Base-by-base conservation (phyloP, 2,888 invertebrate species). In the Sminthurides aquaticus region DNA sequence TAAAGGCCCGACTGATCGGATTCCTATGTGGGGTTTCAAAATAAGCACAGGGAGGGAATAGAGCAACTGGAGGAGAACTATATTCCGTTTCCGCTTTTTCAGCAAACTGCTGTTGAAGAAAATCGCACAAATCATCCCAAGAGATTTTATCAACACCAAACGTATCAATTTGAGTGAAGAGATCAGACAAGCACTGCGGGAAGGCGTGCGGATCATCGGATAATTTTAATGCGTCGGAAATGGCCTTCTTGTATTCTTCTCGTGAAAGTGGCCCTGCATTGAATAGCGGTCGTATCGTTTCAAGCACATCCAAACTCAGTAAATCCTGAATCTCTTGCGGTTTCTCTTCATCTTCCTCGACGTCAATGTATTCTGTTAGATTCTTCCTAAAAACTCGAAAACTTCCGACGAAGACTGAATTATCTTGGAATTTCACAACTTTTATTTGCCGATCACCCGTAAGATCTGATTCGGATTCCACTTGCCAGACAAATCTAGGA, bases 51-150 rank as follows among this genome's bases (percentile, higher is more conserved):
- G 68, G 68, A 1, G 60, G 56, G 26, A 58, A 55, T 15, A 68
- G 56, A 5, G 66, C 65, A 11, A 68, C 62, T 2, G 65, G 65
- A 1, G 68, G 68, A n/a, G 63, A 60, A 26, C 60, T 66, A 29
- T 68, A 68, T 15, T 65, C 63, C 18, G 68, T 68, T 54, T 68
- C 68, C 2, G 68, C 65, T 55, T 65, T 65, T 25, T 68, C 68
- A n/a, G 68, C 68, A 60, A 57, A 68, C 27, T 66, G 58, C 49
- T 68, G 68, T 60, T 68, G 68, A 5, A 68, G 24, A 29, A 65
- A 68, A 25, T 66, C 68, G 52, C 65, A 68, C 1, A 68, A 34
- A 27, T 68, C 63, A 61, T 68, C 68, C 68, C 68, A 68, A 1
- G 62, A 55, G 2, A 68, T 65, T 28, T 60, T 59, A 22, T 60